Conservation (phyloP, 2,113 vertebrate species). For the Cyprinus carpio region DNA sequence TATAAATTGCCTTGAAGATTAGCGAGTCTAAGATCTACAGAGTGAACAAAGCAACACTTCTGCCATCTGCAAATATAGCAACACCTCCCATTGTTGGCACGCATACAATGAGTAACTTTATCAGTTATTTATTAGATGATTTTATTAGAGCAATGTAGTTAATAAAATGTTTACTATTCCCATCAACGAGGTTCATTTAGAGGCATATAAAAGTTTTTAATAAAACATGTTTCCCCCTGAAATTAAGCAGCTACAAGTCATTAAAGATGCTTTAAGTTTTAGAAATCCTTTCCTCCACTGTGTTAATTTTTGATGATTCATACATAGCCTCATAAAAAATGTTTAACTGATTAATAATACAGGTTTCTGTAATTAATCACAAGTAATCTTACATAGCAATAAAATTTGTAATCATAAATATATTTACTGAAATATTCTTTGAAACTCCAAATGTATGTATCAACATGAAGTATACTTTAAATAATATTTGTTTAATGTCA, state of each 20-base stretch:
- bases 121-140: not conserved
- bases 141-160: not conserved
- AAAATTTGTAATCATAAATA: not conserved
- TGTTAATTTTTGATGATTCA: not conserved
- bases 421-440: not conserved
- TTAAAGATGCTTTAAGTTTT: not conserved
- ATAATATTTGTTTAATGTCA: not conserved
- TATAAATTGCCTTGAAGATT: slow-evolving; percentile 27
- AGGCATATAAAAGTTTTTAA: not conserved
- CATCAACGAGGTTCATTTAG: not conserved
- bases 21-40: slow-evolving; percentile 30
- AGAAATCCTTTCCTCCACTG: not conserved
- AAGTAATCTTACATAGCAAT: not conserved
- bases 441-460: not conserved
- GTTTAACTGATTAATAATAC: too few species aligned
- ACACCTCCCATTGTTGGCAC: not conserved
- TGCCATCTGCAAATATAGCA: not conserved
- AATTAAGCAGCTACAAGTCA: not conserved
- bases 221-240: not conserved
- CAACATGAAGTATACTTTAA: not conserved
- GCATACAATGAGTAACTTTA: not conserved
- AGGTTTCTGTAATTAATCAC: not conserved
- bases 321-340: too few species aligned
- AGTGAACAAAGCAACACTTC: slow-evolving; percentile 17
- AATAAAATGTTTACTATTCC: not conserved